Evolutionary conservation across 2,113 vertebrate genomes (phyloP), one percentile per base, ranked within the genome.

Genomic region (Rhinoderma darwinii): DNA sequence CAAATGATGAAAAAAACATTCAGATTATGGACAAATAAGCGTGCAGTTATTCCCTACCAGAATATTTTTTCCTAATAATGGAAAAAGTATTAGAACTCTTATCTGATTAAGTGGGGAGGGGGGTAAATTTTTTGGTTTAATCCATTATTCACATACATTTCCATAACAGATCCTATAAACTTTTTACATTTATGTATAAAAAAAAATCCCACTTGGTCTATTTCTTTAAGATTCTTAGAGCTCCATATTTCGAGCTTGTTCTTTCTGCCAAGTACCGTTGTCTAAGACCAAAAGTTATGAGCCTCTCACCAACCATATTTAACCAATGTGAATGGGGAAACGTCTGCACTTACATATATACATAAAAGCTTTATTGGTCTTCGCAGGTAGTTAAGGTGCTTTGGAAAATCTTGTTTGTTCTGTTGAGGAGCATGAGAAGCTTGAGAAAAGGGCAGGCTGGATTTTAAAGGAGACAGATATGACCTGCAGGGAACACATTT

Each of bases 401-500:
- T 92, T 85, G 89, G 90, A 90, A 91, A 91, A 74, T 86, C 82
- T 77, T 84, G 75, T 92, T 93, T 92, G 89, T 88, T 92, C 89
- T 91, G 93, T 77, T 37, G 89, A 94, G 90, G 88, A 90, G 89
- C 89, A 90, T 83, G 83, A 86, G 82, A 88, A 89, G 56, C 83
- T n/a, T 44, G 39, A 84, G 90, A 86, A 91, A 93, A 92, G 91
- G 90, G 92, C 92, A 91, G 90, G 90, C 82, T 90, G 90, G 85
- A 86, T 88, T 94, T 90, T 89, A 89, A 92, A 90, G 88, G 90
- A 93, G 89, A 89, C 81, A 91, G 90, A 92, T 89, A 87, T 79
- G 84, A 93, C 91, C 92, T 93, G 89, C 92, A 93, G 91, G 92
- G 92, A 93, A 91, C 90, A 92, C 90, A 90, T 92, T 93, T 92